Conservation (phyloP, 2,888 invertebrate species). For the Limnephilus marmoratus region DNA sequence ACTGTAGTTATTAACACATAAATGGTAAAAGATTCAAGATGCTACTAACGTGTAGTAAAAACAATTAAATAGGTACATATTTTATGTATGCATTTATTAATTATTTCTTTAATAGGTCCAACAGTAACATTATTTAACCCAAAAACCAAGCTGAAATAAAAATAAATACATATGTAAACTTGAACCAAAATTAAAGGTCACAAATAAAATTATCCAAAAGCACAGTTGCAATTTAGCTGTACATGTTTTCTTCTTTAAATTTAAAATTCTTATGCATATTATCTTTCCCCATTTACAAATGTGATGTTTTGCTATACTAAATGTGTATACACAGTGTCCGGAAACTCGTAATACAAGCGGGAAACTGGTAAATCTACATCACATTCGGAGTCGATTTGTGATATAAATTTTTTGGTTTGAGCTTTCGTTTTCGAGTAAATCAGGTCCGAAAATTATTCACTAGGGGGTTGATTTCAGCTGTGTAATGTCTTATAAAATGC, state of each 20-base stretch:
- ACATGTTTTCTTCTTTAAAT: not conserved
- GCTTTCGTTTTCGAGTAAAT: too few relatives aligned
- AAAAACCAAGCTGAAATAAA: not conserved
- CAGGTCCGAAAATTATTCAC: too few relatives aligned
- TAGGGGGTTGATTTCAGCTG: too few relatives aligned
- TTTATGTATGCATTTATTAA: not conserved
- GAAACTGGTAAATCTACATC: too few relatives aligned
- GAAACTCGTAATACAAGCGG: too few relatives aligned
- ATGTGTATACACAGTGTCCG: too few relatives aligned
- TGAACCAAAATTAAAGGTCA: not conserved
- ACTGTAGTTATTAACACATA: not conserved
- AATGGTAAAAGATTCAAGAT: not conserved
- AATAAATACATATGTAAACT: not conserved
- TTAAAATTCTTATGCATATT: not conserved
- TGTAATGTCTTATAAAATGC: too few relatives aligned
- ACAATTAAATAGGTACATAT: not conserved
- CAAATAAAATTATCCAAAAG: not conserved
- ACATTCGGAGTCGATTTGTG: too few relatives aligned
- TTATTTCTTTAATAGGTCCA: not conserved
- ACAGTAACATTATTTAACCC: not conserved
- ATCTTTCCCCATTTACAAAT: not conserved
- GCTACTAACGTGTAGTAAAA: not conserved
- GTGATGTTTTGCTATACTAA: not conserved
- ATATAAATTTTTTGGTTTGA: too few relatives aligned
- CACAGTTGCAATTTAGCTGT: not conserved